These are phyloP conservation scores for Cebidichthys violaceus DNA, from an alignment of 2,113 vertebrate genomes.

Conservation along the genomic window DNA sequence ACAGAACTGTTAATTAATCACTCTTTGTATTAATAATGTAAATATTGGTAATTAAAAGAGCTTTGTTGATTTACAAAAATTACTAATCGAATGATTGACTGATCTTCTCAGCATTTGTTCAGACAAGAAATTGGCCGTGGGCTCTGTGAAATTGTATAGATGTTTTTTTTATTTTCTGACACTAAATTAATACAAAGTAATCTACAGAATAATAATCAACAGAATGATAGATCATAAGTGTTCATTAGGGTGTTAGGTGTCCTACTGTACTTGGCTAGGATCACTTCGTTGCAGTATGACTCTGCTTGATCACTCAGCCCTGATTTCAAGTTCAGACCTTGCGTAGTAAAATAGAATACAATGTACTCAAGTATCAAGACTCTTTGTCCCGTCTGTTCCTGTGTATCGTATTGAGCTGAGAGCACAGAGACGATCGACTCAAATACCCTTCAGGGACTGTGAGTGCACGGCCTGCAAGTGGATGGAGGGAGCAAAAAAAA, in stretches of 20 bases:
- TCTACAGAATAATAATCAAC: background rate
- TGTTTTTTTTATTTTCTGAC: background rate
- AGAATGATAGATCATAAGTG: background rate
- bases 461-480: background rate
- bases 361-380: too few species aligned
- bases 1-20: background rate
- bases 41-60: too few species aligned
- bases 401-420: too few species aligned
- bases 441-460: background rate
- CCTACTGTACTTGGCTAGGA: too few species aligned
- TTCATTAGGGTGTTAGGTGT: too few species aligned
- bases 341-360: too few species aligned
- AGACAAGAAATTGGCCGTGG: background rate
- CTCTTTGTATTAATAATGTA: background rate
- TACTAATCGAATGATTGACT: background rate
- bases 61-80: background rate
- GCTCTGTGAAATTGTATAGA: background rate
- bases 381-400: too few species aligned
- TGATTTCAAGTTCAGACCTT: too few species aligned
- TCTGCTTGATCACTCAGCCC: background rate
- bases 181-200: background rate
- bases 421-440: too few species aligned
- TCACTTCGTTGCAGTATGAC: background rate
- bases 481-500: background rate
- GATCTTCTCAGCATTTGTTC: background rate